phyloP scores from a whole-genome alignment of 2,113 vertebrate species.

The Hymenochirus boettgeri region DNA sequence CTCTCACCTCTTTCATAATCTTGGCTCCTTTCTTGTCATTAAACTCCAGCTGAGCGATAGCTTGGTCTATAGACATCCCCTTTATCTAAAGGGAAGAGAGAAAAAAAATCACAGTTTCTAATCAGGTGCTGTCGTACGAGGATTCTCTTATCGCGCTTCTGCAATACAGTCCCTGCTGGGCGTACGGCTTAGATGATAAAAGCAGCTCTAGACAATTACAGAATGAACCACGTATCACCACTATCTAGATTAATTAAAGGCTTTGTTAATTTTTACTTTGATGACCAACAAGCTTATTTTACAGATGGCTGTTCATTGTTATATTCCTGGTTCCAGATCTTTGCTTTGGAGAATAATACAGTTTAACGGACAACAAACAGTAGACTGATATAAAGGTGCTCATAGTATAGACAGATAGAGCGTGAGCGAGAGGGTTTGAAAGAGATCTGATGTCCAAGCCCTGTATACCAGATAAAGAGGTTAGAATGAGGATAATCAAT shows the following conservation, averaged over 20 bases:
- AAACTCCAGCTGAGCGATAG: constrained; percentile 87
- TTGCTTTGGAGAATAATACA: neutral
- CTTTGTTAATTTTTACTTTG: constrained; percentile 13
- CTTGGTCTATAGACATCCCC: constrained; percentile 90
- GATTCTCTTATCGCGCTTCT: neutral
- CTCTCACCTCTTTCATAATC: constrained; percentile 83
- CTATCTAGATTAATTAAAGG: constrained; percentile 26
- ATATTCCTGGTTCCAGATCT: neutral
- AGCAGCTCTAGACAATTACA: neutral
- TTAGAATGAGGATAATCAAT: too few species aligned
- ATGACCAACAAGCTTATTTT: constrained; percentile 21
- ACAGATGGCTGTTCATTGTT: constrained; percentile 5
- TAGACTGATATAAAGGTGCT: too few species aligned
- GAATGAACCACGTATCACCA: constrained; percentile 15
- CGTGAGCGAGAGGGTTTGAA: too few species aligned
- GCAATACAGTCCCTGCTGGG: constrained; percentile 7
- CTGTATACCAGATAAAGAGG: too few species aligned
- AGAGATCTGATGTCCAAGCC: too few species aligned
- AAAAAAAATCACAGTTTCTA: constrained; percentile 8
- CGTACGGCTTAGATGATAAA: neutral
- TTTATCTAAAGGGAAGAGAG: constrained; percentile 67
- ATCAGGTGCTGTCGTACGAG: neutral
- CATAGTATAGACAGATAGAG: too few species aligned
- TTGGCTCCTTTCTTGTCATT: constrained; percentile 93
- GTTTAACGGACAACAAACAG: neutral